These are phyloP conservation scores for Gymnoscopelus braueri DNA, from an alignment of 2,797 vertebrate genomes.

Conservation along the genomic window DNA sequence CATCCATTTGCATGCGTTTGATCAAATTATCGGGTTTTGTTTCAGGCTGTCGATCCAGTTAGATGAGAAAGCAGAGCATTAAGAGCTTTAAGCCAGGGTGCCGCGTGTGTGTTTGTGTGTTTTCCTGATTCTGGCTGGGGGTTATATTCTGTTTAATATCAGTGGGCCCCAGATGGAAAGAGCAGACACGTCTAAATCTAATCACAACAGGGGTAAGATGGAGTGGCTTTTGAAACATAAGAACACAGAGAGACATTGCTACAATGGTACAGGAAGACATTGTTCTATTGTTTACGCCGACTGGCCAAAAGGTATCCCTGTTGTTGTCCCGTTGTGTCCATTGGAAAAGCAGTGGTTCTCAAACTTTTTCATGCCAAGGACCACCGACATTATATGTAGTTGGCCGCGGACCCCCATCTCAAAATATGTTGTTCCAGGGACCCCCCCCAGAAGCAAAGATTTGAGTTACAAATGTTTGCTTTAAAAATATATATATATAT, in stretches of 20 bases:
- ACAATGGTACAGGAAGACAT: no score
- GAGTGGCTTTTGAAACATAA: conserved; percentile 1
- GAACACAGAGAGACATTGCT: background rate
- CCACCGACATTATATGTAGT: no score
- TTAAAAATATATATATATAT: no score
- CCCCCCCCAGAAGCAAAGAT: no score
- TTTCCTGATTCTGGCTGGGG: conserved; percentile 18
- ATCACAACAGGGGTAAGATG: background rate
- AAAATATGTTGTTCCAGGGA: no score
- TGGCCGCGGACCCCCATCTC: no score
- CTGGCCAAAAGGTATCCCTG: no score
- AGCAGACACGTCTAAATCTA: conserved; percentile 9
- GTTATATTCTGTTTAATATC: background rate
- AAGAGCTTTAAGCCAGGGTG: conserved; percentile 12
- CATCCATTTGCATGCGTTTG: conserved; percentile 66
- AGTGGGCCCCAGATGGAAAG: conserved; percentile 22
- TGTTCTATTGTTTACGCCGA: no score
- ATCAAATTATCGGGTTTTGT: conserved; percentile 63
- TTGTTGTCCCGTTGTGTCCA: no score
- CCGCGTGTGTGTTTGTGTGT: conserved; percentile 18
- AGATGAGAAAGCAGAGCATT: conserved; percentile 14
- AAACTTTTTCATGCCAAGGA: no score
- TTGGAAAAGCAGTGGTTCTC: no score
- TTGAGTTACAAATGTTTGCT: no score
- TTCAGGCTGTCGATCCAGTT: conserved; percentile 34